Conservation (phyloP, 2,888 invertebrate genomes). For the Hirtodrosophila trivittata region DNA sequence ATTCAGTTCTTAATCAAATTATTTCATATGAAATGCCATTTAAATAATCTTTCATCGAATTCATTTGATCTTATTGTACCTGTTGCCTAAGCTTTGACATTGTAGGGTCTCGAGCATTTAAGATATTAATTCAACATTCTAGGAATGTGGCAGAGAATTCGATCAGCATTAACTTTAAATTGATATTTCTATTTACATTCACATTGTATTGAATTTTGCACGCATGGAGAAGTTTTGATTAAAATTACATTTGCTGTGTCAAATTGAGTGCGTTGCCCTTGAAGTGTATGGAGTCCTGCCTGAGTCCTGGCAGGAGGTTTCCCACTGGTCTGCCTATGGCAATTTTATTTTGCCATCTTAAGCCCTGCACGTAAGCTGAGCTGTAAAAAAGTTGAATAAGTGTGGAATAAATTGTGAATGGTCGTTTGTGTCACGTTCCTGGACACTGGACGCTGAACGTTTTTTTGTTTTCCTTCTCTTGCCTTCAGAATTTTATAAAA, state of each 20-base stretch:
- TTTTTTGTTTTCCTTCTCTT: neutral
- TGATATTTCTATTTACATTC: conserved; percentile 1
- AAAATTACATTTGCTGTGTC: conserved; percentile 39
- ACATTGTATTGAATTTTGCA: conserved; percentile 23
- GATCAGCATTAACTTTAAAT: neutral
- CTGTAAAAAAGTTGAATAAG: conserved; percentile 1
- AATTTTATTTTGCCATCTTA: conserved; percentile 9
- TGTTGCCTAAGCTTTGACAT: conserved; percentile 18
- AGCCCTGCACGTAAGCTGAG: conserved; percentile 1
- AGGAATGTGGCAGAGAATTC: neutral
- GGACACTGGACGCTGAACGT: neutral
- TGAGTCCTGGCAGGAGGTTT: too few relatives aligned
- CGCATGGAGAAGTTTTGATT: conserved; percentile 47
- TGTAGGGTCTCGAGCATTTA: too few relatives aligned
- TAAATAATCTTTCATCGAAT: neutral
- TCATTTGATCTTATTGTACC: neutral
- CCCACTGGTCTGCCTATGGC: neutral
- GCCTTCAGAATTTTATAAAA: neutral
- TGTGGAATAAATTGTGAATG: conserved; percentile 22
- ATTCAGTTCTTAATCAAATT: too few relatives aligned
- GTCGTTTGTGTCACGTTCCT: conserved; percentile 24
- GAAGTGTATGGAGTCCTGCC: conserved; percentile 42
- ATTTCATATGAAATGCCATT: too few relatives aligned
- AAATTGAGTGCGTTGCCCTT: conserved; percentile 43
- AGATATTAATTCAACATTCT: neutral